Evolutionary conservation across 2,888 invertebrate species (phyloP), one percentile per base, ranked within the genome.

Genomic region (Acrobasis suavella): DNA sequence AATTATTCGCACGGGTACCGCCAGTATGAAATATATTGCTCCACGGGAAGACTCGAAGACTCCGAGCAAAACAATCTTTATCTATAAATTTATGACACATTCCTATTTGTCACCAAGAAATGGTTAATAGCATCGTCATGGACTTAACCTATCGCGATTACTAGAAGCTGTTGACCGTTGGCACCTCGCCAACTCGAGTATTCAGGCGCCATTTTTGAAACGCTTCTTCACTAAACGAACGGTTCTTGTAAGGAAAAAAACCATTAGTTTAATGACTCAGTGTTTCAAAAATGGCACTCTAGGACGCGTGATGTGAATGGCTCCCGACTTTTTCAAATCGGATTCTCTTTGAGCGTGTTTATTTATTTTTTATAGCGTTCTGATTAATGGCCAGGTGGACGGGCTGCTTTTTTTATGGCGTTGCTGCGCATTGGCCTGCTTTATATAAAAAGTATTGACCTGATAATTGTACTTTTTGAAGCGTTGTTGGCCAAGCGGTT

Each of bases 331-430:
- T 32, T 32, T 32, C 32, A 7, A 7, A 6, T 32, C 32, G 32
- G 32, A 32, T 32, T 9, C 50, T 1, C 46, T 56, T 56, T 56
- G 56, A 46, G 42, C 56, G 14, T 42, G 56, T 56, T 56, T 56
- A 56, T 56, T 17, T 56, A 17, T 55, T 56, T 42, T 56, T 56
- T 42, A 56, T 46, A 22, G 42, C 42, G 42, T 14, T 22, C 56
- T 22, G 2, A 42, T 56, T 56, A 42, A 42, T 56, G 56, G 56
- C 56, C 56, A 56, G 56, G 56, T 56, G 56, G 17, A 56, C 42
- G 12, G 12, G 16, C 38, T 55, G 14, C 37, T 54, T 38, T 54
- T n/a, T 37, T 54, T 37, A 54, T 52, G 46, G 46, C n/a, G 46
- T 46, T 39, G 17, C 17, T 39, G 17, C 17, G 1, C 14, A 42